Evolutionary conservation across 2,888 invertebrate genomes (phyloP).

Genomic region (Stenoptilia bipunctidactyla): DNA sequence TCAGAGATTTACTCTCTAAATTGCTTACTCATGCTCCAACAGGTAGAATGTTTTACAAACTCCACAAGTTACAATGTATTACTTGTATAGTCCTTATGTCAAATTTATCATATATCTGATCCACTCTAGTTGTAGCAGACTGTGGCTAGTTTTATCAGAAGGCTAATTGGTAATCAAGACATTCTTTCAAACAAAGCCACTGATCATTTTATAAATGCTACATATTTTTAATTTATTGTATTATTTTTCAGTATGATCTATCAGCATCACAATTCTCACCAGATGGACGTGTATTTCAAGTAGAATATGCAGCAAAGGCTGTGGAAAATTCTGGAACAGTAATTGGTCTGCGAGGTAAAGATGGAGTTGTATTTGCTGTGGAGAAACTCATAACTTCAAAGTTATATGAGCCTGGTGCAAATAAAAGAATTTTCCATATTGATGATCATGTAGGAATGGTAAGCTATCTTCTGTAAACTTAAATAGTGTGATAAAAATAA

Average conservation of each 20-base stretch:
- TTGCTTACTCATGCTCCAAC: slow-evolving; percentile 22
- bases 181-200: too few species aligned
- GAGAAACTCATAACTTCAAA: slow-evolving; percentile 97
- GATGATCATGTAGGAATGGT: slow-evolving; percentile 96
- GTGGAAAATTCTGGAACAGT: slow-evolving; percentile 98
- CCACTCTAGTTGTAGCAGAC: too few species aligned
- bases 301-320: slow-evolving; percentile 99
- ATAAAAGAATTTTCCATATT: slow-evolving; percentile 91
- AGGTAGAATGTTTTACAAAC: too few species aligned
- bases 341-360: slow-evolving; percentile 93
- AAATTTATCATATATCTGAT: too few species aligned
- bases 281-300: slow-evolving; percentile 98
- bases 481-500: too few species aligned
- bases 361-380: slow-evolving; percentile 97
- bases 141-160: slow-evolving; percentile 11
- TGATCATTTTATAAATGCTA: too few species aligned
- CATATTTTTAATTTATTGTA: not conserved
- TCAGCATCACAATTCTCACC: slow-evolving; percentile 99
- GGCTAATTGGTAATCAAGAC: too few species aligned
- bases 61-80: too few species aligned
- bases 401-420: slow-evolving; percentile 92
- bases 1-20: slow-evolving; percentile 3
- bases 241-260: slow-evolving; percentile 90
- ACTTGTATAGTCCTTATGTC: too few species aligned
- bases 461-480: too few species aligned